These are phyloP conservation scores for Pseudeuparius sepicola DNA, from an alignment of 2,888 invertebrate species.

Conservation along the genomic window DNA sequence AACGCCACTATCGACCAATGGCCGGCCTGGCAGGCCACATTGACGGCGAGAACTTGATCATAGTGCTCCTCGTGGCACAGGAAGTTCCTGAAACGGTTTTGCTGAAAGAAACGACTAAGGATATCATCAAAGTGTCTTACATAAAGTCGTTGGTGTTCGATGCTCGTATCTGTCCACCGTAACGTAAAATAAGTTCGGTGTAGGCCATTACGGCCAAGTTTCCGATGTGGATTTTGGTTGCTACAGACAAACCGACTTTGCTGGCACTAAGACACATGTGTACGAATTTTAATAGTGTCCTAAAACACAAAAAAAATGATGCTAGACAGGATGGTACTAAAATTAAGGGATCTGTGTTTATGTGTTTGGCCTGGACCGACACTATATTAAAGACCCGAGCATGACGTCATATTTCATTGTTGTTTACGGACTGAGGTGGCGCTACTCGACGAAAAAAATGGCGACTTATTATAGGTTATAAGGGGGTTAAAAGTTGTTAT, in stretches of 20 bases:
- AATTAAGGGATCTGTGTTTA: no score
- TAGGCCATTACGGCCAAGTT: constrained; percentile 57
- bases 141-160: constrained; percentile 42
- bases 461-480: no score
- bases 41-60: constrained; percentile 53
- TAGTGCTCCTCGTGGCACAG: constrained; percentile 51
- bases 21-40: constrained; percentile 52
- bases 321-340: no score
- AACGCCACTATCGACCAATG: constrained; percentile 48
- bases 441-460: no score
- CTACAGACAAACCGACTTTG: constrained; percentile 47
- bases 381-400: no score
- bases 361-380: no score
- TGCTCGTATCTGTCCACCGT: constrained; percentile 33
- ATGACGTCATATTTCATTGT: no score
- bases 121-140: constrained; percentile 38
- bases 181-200: constrained; percentile 45
- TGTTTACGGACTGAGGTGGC: no score
- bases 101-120: no score
- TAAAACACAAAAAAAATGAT: no score
- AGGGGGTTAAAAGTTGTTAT: no score
- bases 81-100: constrained; percentile 48
- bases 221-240: constrained; percentile 53
- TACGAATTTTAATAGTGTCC: constrained; percentile 50
- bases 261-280: constrained; percentile 45